A percentile compares a stretch with the other conserved stretches of the same genome.
These are phyloP conservation scores for Drosophila dunni DNA, from an alignment of 1,140 invertebrate species.

Conservation along the genomic window DNA sequence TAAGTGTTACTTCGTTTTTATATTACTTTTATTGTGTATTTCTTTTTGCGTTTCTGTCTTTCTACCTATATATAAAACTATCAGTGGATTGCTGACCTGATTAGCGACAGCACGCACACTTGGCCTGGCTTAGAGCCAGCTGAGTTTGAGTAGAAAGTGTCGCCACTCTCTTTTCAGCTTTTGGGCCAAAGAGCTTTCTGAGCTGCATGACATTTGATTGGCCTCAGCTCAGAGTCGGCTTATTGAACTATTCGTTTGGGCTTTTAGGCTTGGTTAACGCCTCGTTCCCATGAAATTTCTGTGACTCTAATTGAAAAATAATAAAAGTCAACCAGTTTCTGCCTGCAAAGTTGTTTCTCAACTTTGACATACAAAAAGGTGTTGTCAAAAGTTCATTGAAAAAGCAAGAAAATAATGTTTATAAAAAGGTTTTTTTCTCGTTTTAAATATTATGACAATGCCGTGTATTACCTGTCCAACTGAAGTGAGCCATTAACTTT, in stretches of 20 bases:
- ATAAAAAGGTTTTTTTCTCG: slow-evolving; percentile 26
- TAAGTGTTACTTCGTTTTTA: slow-evolving; percentile 31
- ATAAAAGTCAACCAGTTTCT: slow-evolving; percentile 49
- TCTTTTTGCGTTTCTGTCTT: slow-evolving; percentile 28
- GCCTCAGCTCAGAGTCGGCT: slow-evolving; percentile 26
- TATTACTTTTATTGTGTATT: slow-evolving; percentile 22
- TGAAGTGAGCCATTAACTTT: slow-evolving; percentile 21
- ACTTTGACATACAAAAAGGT: slow-evolving; percentile 45
- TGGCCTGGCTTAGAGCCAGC: slow-evolving; percentile 20
- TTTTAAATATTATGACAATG: slow-evolving; percentile 46
- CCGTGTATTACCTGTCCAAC: slow-evolving; percentile 13
- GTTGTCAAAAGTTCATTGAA: slow-evolving; percentile 47
- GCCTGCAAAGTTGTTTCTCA: slow-evolving; percentile 23
- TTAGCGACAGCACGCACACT: slow-evolving; percentile 48
- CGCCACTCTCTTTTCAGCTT: slow-evolving; percentile 42
- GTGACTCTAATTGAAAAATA: slow-evolving; percentile 42
- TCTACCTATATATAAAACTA: not conserved
- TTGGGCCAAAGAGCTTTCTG: slow-evolving; percentile 7
- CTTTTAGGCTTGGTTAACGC: slow-evolving; percentile 3
- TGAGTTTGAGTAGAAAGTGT: slow-evolving; percentile 44
- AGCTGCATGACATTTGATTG: slow-evolving; percentile 29
- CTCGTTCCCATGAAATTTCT: slow-evolving; percentile 16
- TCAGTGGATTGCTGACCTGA: slow-evolving; percentile 44
- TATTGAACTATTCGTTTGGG: slow-evolving; percentile 28
- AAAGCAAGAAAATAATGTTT: slow-evolving; percentile 4